Conservation (phyloP, 1,140 invertebrate species). For the Aphelinus certus region DNA sequence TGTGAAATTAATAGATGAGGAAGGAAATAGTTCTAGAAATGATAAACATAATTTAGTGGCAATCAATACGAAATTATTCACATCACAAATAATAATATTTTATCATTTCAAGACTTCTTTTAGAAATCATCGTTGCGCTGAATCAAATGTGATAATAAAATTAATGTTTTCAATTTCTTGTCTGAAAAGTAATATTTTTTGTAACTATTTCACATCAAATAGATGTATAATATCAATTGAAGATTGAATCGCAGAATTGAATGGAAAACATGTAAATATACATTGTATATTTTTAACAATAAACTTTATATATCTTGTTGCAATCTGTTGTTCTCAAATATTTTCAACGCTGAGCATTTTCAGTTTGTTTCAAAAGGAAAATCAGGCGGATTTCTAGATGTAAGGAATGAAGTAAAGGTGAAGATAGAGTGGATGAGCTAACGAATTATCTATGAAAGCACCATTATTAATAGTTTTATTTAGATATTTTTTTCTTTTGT, state of each 20-base stretch:
- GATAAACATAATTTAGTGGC: too few species aligned
- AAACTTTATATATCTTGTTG: slow-evolving; percentile 16
- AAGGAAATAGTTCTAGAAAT: too few species aligned
- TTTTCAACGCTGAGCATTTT: too few species aligned
- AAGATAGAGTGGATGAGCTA: slow-evolving; percentile 6
- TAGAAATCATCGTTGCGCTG: neutral
- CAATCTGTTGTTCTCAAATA: neutral
- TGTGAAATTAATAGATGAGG: too few species aligned
- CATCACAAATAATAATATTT: too few species aligned
- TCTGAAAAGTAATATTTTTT: neutral
- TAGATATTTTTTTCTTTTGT: slow-evolving; percentile 49
- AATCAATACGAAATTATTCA: too few species aligned
- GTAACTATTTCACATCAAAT: neutral
- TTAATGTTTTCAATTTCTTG: slow-evolving; percentile 9
- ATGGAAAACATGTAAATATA: slow-evolving; percentile 14
- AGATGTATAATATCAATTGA: neutral
- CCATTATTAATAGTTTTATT: slow-evolving; percentile 61
- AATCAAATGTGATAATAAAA: slow-evolving; percentile 12
- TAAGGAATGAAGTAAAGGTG: neutral
- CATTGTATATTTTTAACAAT: slow-evolving; percentile 28
- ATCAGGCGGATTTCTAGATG: neutral
- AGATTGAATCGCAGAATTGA: neutral
- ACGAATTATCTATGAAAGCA: slow-evolving; percentile 54
- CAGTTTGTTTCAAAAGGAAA: neutral
- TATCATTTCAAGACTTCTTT: too few species aligned